Evolutionary conservation across 1,140 invertebrate species (phyloP).

Genomic region (Oscheius sp.): DNA sequence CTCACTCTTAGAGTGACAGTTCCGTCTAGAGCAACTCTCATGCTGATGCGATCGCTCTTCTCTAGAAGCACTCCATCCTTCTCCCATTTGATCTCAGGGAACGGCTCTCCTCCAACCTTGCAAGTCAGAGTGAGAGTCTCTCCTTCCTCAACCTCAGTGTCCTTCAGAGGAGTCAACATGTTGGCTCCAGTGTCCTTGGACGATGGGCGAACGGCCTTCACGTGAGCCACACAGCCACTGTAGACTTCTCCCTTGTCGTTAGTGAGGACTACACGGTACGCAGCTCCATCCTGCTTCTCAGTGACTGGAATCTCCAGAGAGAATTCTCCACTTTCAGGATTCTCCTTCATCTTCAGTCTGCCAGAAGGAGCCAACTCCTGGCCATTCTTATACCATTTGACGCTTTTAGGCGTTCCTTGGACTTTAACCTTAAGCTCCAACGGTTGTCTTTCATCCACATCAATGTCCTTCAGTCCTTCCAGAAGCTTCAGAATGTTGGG

Average conservation of each 20-base stretch:
- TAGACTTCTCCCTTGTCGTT: conserved; percentile 56
- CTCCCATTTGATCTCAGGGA: conserved; percentile 59
- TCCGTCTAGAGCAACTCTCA: conserved; percentile 77
- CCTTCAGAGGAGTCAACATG: conserved; percentile 55
- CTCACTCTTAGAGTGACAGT: conserved; percentile 73
- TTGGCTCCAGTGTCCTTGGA: conserved; percentile 40
- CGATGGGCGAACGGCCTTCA: conserved; percentile 45
- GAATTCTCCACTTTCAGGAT: conserved; percentile 51
- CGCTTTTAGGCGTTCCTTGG: conserved; percentile 48
- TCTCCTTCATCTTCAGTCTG: conserved; percentile 66
- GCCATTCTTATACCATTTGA: conserved; percentile 69
- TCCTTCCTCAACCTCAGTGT: conserved; percentile 52
- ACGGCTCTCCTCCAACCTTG: conserved; percentile 62
- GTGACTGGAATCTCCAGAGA: conserved; percentile 47
- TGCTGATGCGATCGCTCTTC: conserved; percentile 61
- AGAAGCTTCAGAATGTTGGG: conserved; percentile 54
- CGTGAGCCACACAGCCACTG: conserved; percentile 56
- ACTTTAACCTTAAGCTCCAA: conserved; percentile 44
- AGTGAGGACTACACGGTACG: conserved; percentile 56
- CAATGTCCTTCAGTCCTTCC: conserved; percentile 52
- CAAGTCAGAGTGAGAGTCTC: conserved; percentile 60
- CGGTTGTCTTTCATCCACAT: conserved; percentile 55
- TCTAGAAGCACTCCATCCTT: conserved; percentile 44
- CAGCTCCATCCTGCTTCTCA: conserved; percentile 50
- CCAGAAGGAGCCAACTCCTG: conserved; percentile 76